Evolutionary conservation across 2,797 vertebrate species (phyloP), one percentile per base, ranked within the genome.

Genomic region (Otolemur crassicaudatus): DNA sequence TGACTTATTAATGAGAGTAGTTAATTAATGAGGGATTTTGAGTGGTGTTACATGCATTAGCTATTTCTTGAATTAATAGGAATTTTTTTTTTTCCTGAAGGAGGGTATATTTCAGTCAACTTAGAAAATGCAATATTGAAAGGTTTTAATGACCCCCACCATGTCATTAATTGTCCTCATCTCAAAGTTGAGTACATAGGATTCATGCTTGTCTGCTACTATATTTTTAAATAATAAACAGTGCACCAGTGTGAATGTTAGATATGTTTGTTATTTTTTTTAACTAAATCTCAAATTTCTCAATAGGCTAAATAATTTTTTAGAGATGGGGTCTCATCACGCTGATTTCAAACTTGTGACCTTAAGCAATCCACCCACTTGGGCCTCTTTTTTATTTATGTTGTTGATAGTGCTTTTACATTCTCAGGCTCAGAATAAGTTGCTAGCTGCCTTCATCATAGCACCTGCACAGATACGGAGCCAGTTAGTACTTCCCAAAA

Each of bases 61-160:
- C 7, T 46, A 17, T 91, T 92, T 91, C 75, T 73, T 96, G 56
- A 88, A 79, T 84, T 81, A 91, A 76, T 49, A 58, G 27, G 7
- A 6, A 65, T 69, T 76, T 63, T 80, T 43, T 43, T 40, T 43
- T 43, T 43, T 43, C 19, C 29, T 60, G 90, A 65, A 43, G 61
- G 76, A 25, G 10, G 3, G 27, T 85, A 20, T 90, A 63, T 75
- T 95, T 85, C 56, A 43, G 83, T 17, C 56, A 91, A 20, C 34
- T 77, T 81, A 40, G 67, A 63, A 92, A 90, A 90, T 93, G 29
- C 31, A n/a, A 3, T 37, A 23, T 43, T 80, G 87, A 65, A 22
- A 56, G 27, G 6, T 76, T 91, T 82, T 43, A 43, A 43, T 43
- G 7, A 43, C 6, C 40, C 40, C 40, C 40, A 43, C 40, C 40